Evolutionary conservation across 2,888 invertebrate species (phyloP).

Genomic region (Linnaemya tessellans): DNA sequence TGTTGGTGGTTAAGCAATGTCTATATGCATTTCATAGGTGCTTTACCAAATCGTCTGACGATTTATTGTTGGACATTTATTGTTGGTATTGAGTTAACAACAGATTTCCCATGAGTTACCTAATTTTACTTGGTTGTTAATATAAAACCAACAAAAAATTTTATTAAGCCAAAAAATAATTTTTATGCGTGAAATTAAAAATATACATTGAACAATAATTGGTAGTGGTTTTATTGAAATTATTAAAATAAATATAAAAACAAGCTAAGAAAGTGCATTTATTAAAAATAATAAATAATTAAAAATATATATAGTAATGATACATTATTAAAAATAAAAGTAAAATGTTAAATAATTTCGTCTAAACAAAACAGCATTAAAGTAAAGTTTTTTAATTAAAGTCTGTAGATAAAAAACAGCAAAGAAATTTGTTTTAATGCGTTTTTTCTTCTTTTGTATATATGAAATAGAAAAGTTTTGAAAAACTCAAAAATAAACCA

Average conservation of each 20-base stretch:
- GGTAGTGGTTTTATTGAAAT: slow-evolving; percentile 79
- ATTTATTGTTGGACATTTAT: too few species aligned
- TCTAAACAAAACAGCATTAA: slow-evolving; percentile 10
- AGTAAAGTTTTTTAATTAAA: slow-evolving; percentile 19
- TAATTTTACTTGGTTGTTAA: slow-evolving; percentile 40
- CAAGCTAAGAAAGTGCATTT: slow-evolving; percentile 82
- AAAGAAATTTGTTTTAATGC: slow-evolving; percentile 27
- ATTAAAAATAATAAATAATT: slow-evolving; percentile 74
- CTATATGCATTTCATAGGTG: too few species aligned
- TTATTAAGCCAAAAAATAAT: slow-evolving; percentile 50
- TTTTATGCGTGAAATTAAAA: slow-evolving; percentile 44
- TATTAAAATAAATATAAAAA: slow-evolving; percentile 70
- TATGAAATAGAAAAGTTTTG: slow-evolving; percentile 38
- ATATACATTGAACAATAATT: slow-evolving; percentile 80
- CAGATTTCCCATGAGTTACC: slow-evolving; percentile 48
- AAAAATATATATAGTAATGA: slow-evolving; percentile 43
- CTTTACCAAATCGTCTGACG: too few species aligned
- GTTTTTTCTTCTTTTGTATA: slow-evolving; percentile 47
- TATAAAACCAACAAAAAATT: background rate
- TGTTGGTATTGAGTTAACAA: slow-evolving; percentile 66
- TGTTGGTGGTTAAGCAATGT: too few species aligned
- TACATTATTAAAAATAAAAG: slow-evolving; percentile 33
- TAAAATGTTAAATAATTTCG: slow-evolving; percentile 54
- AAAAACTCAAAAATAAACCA: background rate
- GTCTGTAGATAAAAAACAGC: slow-evolving; percentile 34